Evolutionary conservation across 2,113 vertebrate species (phyloP).

Genomic region (Cottus gobio): DNA sequence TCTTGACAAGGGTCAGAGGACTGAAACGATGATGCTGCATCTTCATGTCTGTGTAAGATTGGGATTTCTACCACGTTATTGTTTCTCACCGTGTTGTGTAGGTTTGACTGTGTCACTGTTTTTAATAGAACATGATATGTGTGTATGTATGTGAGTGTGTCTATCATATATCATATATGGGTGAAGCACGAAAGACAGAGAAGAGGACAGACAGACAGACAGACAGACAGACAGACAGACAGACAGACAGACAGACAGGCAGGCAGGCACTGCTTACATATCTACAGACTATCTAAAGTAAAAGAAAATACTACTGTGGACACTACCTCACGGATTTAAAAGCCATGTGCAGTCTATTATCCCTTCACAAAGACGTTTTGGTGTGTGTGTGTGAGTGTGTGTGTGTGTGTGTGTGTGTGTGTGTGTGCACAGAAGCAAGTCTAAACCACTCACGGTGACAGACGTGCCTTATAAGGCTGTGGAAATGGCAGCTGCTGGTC

Average conservation of each 20-base stretch:
- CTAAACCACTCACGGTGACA: slow-evolving; percentile 49
- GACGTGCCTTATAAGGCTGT: slow-evolving; percentile 75
- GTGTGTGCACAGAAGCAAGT: slow-evolving; percentile 13
- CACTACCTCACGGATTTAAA: slow-evolving; percentile 59
- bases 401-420: slow-evolving; percentile 22
- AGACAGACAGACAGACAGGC: too few species aligned
- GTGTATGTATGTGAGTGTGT: too few species aligned
- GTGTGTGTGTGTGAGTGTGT: slow-evolving; percentile 38
- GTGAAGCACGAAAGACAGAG: not conserved
- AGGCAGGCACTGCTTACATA: slow-evolving; percentile 24
- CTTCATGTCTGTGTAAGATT: not conserved
- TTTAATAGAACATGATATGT: not conserved
- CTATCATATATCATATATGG: too few species aligned
- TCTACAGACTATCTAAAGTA: slow-evolving; percentile 15
- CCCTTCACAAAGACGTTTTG: slow-evolving; percentile 48
- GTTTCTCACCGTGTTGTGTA: not conserved
- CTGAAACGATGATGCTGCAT: not conserved
- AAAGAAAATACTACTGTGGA: slow-evolving; percentile 48
- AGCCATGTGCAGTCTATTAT: slow-evolving; percentile 57
- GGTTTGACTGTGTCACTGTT: not conserved
- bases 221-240: not conserved
- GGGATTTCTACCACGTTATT: not conserved
- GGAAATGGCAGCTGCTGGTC: slow-evolving; percentile 51
- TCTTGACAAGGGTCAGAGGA: not conserved
- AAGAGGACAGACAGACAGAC: not conserved